phyloP scores from a whole-genome alignment of 1,140 invertebrate species.

The Ooceraea biroi region DNA sequence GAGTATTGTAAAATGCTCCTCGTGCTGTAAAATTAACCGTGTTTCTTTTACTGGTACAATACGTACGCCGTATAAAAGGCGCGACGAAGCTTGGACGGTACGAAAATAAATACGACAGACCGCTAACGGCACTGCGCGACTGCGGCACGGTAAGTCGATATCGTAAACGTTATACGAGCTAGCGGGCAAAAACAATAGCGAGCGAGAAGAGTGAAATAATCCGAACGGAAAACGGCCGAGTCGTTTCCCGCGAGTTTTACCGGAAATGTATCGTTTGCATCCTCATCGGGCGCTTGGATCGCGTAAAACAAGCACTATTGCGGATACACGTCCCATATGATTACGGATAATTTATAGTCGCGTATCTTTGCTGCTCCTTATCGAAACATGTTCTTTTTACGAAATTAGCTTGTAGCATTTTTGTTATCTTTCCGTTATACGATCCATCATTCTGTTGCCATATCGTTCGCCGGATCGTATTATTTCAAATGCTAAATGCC shows the following conservation, averaged over 20 bases:
- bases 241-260: conserved; percentile 23
- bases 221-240: conserved; percentile 41
- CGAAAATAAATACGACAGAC: conserved; percentile 42
- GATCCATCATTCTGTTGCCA: not conserved
- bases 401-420: conserved; percentile 13
- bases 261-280: conserved; percentile 46
- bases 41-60: not conserved
- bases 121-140: not conserved
- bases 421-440: not conserved
- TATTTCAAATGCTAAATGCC: not conserved
- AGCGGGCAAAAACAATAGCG: conserved; percentile 49
- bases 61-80: conserved; percentile 2
- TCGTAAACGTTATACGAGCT: conserved; percentile 33
- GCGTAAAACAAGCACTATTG: conserved; percentile 43
- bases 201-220: conserved; percentile 33
- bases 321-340: conserved; percentile 19
- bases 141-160: conserved; percentile 35
- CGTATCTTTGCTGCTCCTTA: conserved; percentile 15
- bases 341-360: conserved; percentile 18
- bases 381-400: conserved; percentile 4
- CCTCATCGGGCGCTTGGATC: conserved; percentile 2
- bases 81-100: conserved; percentile 3
- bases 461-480: not conserved
- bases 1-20: conserved; percentile 33
- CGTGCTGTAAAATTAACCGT: not conserved